phyloP scores from a whole-genome alignment of 1,140 invertebrate genomes.

The Drosophila repletoides region DNA sequence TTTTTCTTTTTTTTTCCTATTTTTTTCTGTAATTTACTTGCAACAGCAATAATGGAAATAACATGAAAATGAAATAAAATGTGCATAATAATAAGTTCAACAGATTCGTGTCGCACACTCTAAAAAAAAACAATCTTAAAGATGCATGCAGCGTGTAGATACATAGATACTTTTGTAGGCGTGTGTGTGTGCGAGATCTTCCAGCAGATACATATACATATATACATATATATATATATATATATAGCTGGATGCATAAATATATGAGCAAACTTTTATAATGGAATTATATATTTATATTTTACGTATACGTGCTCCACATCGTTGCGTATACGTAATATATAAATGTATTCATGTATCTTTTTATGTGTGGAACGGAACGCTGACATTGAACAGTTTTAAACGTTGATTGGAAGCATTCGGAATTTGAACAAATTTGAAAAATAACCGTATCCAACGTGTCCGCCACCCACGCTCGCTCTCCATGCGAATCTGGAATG shows the following conservation, averaged over 20 bases:
- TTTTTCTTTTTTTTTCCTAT: no score
- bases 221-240: not conserved
- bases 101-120: constrained; percentile 21
- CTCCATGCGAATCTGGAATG: no score
- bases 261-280: not conserved
- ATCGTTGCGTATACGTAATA: not conserved
- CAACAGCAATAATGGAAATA: constrained; percentile 47
- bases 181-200: not conserved
- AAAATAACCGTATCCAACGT: no score
- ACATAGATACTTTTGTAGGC: not conserved
- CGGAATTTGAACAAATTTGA: constrained; percentile 6
- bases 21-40: constrained; percentile 54
- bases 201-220: not conserved
- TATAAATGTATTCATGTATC: constrained; percentile 12
- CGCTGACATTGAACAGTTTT: constrained; percentile 51
- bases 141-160: not conserved
- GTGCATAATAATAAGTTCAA: constrained; percentile 11
- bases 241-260: not conserved
- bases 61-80: constrained; percentile 5
- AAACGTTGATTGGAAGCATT: constrained; percentile 22
- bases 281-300: not conserved
- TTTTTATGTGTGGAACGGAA: not conserved
- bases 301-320: no score
- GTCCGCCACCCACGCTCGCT: no score
- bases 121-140: not conserved